These are phyloP conservation scores for Aleiodes sp. DNA, from an alignment of 1,140 invertebrate genomes.

Conservation along the genomic window DNA sequence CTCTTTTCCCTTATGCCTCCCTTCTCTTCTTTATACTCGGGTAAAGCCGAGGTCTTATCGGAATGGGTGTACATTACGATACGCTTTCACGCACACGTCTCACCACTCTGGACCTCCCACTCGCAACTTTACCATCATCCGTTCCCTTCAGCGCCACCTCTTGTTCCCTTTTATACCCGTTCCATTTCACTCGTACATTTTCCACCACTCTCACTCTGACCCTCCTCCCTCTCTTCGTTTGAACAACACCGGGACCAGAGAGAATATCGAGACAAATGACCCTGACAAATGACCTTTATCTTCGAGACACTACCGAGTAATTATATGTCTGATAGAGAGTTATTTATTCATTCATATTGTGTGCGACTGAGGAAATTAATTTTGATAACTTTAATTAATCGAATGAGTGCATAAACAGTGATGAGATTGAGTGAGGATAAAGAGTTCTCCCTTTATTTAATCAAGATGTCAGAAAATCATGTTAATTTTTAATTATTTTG, in stretches of 20 bases:
- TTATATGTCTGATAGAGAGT: slow-evolving; percentile 19
- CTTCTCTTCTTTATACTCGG: slow-evolving; percentile 27
- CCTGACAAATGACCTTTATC: slow-evolving; percentile 34
- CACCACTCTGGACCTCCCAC: slow-evolving; percentile 7
- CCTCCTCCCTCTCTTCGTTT: slow-evolving; percentile 18
- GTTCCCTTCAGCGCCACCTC: no score
- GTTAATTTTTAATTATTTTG: no score
- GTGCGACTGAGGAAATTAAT: background rate
- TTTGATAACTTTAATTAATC: background rate
- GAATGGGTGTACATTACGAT: slow-evolving; percentile 51
- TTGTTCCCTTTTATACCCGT: slow-evolving; percentile 1
- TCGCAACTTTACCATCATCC: background rate
- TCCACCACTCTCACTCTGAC: slow-evolving; percentile 24
- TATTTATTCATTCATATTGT: background rate
- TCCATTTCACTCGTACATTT: slow-evolving; percentile 33
- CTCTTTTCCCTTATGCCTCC: background rate
- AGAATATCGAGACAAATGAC: slow-evolving; percentile 32
- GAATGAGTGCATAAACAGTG: background rate
- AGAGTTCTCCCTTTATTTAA: no score
- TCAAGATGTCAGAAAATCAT: no score
- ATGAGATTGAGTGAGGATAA: background rate
- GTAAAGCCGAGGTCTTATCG: slow-evolving; percentile 45
- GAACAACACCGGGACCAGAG: slow-evolving; percentile 19
- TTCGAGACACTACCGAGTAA: slow-evolving; percentile 22
- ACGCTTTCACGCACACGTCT: slow-evolving; percentile 35